Evolutionary conservation across 2,113 vertebrate genomes (phyloP), one percentile per base, ranked within the genome.

Genomic region (Lampris incognitus): DNA sequence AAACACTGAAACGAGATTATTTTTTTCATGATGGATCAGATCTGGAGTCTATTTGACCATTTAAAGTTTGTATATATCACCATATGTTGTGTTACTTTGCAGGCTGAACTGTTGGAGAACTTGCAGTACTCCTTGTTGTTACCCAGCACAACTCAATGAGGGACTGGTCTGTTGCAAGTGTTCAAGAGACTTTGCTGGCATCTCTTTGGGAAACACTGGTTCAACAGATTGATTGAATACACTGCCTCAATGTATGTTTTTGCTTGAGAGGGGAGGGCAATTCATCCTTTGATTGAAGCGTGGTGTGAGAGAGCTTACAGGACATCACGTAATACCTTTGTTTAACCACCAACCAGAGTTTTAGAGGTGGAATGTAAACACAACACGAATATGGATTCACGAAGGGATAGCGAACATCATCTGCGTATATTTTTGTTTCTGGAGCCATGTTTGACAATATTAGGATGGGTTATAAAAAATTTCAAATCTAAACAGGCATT

Each of bases 381-480:
- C 60, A n/a, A 11, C 9, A 7, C 6, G 7, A 63, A 63, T 63
- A 63, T 24, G 60, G 41, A 63, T 63, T 63, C 13, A 11, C 41
- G 11, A n/a, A 44, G 60, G 60, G 41, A 46, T 42, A n/a, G 41
- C n/a, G 40, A 54, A 63, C 41, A 24, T 44, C n/a, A 24, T 63
- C 41, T 63, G 60, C 40, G 13, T 44, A 44, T 63, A 24, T 63
- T 63, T 24, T 41, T 44, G 41, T 63, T 63, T 44, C 60, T 63
- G 60, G 7, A 10, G 57, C 57, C 57, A 59, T 59, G 57, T 59
- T 59, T 59, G 57, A 59, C 57, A 39, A 39, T 40, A 59, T 59
- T 59, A 59, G 40, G 57, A 59, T 10, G 38, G 57, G 37, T 59
- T 59, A 9, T 2, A 59, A 4, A 59, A 39, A 39, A 59, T 39